Base-by-base conservation (phyloP, 2,888 invertebrate genomes). In the Rugalucina vietnamica region DNA sequence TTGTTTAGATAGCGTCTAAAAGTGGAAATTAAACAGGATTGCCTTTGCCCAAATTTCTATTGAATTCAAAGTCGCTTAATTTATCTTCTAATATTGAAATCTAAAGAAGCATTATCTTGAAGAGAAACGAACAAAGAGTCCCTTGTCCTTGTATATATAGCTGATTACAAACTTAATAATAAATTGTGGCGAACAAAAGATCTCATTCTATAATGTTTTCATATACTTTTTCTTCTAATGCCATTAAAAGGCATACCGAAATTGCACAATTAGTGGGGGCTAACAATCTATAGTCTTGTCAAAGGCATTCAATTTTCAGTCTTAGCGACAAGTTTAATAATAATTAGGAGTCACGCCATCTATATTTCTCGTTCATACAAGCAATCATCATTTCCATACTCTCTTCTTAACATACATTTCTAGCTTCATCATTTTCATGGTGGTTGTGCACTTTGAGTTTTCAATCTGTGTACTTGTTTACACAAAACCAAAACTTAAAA, bases 161-260 rank as follows among this genome's bases (percentile, higher is more conserved):
- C 87, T 87, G 87, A 87, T 87, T 87, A 87, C 81, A 85, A 87
- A 85, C 84, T 87, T 87, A 87, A 85, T 85, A 83, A 87, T 87
- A 85, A 85, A 85, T 80, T 77, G 80, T 75, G 75, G 24, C 82
- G 84, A 84, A 87, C 84, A 87, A 87, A 84, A 76, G 34, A 49
- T 27, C 71, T 85, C 85, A 82, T 81, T 87, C 80, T 70, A 65
- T 34, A 50, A 70, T 81, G 80, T 77, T 87, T 83, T 85, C 84
- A 82, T 85, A 79, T 76, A 76, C 50, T 81, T 82, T 81, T 78
- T 79, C 81, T 81, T 78, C 77, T 83, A 71, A 79, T 72, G 36
- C 77, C 70, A 77, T 65, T 71, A 49, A 70, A 57, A 79, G 69
- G 76, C 76, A 71, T 74, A 79, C 76, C 36, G 79, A 86, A 76